Percentiles rank a stretch among this genome's conserved stretches.
Conservation (phyloP, 2,888 invertebrate species). For the Magallana nippona region DNA sequence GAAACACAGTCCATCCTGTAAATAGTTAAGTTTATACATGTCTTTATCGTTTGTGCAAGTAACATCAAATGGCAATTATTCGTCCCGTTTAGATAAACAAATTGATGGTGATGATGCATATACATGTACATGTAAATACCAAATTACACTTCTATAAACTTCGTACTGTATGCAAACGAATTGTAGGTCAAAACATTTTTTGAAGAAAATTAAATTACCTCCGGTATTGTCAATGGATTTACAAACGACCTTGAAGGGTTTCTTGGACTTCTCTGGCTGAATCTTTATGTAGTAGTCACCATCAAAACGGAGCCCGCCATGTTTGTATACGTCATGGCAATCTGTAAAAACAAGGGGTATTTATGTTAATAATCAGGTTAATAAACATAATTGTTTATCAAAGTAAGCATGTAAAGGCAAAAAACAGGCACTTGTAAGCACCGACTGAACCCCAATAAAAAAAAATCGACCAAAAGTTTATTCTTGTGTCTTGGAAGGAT, state of each 20-base stretch:
- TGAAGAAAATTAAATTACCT: slow-evolving; percentile 58
- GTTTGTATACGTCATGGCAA: slow-evolving; percentile 74
- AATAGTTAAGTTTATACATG: neutral
- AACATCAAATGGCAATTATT: neutral
- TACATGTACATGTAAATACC: neutral
- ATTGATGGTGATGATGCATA: neutral
- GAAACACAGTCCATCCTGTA: slow-evolving; percentile 87
- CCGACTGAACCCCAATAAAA: neutral
- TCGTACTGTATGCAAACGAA: neutral
- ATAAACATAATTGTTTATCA: neutral
- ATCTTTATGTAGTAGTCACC: slow-evolving; percentile 76
- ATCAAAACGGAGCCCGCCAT: slow-evolving; percentile 70
- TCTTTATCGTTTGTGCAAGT: neutral
- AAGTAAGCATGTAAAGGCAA: neutral
- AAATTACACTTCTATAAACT: neutral
- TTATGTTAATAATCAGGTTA: neutral
- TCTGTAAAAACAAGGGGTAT: slow-evolving; percentile 66
- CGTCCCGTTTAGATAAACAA: neutral
- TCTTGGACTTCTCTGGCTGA: slow-evolving; percentile 65
- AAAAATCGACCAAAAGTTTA: neutral
- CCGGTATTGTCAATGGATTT: slow-evolving; percentile 68
- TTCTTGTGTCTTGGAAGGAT: neutral
- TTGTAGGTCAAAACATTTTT: neutral
- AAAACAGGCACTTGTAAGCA: neutral
- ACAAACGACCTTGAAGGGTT: slow-evolving; percentile 73